Percentiles rank a stretch among this genome's conserved stretches.
Evolutionary conservation across 2,888 invertebrate genomes (phyloP).

Genomic region (Dione juno): DNA sequence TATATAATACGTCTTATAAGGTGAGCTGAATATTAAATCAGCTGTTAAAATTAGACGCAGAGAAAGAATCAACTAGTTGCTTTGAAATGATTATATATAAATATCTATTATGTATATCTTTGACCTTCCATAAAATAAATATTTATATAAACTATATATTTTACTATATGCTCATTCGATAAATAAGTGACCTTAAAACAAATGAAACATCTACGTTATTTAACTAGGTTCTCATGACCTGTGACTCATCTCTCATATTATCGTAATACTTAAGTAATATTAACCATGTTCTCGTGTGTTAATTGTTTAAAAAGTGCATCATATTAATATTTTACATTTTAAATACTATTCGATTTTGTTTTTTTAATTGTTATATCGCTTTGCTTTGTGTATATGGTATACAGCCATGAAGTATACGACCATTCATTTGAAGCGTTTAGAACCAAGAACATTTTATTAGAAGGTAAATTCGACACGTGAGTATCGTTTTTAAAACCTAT

Average conservation of each 20-base stretch:
- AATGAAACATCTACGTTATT: constrained; percentile 28
- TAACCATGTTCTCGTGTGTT: constrained; percentile 3
- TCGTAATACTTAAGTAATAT: constrained; percentile 8
- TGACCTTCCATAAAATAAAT: not conserved
- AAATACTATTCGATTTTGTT: not conserved
- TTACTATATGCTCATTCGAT: constrained; percentile 8
- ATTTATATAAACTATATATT: not conserved
- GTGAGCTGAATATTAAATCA: no score
- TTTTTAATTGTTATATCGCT: not conserved
- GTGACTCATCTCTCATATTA: constrained; percentile 35
- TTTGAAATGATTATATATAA: not conserved
- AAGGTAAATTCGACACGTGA: no score
- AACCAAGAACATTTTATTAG: no score
- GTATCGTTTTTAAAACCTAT: no score
- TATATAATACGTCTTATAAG: not conserved
- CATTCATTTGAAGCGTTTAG: no score
- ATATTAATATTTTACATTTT: not conserved
- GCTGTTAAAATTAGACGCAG: no score
- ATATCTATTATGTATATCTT: not conserved
- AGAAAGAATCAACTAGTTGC: not conserved
- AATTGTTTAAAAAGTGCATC: not conserved
- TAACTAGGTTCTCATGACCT: constrained; percentile 38
- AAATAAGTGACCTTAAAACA: constrained; percentile 31
- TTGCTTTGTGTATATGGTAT: no score
- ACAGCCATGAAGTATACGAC: no score